Evolutionary conservation across 2,888 invertebrate genomes (phyloP).

Genomic region (Harmothoe impar): DNA sequence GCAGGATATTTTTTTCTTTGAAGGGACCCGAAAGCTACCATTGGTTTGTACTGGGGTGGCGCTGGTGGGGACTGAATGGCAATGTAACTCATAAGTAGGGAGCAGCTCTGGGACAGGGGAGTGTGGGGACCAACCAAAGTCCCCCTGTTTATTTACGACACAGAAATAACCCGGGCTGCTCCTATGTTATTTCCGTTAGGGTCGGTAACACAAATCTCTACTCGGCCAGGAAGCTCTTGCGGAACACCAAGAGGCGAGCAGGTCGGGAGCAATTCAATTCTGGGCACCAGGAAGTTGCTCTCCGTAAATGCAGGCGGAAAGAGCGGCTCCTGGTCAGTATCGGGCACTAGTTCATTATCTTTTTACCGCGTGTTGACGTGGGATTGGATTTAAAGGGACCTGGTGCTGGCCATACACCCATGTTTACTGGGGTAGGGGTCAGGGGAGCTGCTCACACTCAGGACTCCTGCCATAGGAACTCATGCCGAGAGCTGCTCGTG

Average conservation of each 20-base stretch:
- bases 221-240: neutral
- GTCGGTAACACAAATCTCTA: constrained; percentile 33
- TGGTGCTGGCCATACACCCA: neutral
- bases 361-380: neutral
- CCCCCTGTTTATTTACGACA: constrained; percentile 37
- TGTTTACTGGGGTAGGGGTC: neutral
- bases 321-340: neutral
- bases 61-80: no score
- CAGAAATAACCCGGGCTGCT: neutral
- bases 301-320: no score
- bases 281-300: no score
- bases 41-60: no score
- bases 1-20: no score
- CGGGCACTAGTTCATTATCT: constrained; percentile 23
- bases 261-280: neutral
- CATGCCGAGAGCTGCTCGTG: neutral
- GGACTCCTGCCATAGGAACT: no score
- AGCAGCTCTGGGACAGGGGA: no score
- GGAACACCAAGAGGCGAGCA: neutral
- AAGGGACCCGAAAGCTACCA: no score
- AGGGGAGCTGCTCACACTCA: no score
- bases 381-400: neutral
- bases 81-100: no score
- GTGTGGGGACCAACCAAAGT: neutral
- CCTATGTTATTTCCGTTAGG: constrained; percentile 24